These are phyloP conservation scores for Ennomos fuscantarius DNA, from an alignment of 2,888 invertebrate genomes.

Conservation along the genomic window DNA sequence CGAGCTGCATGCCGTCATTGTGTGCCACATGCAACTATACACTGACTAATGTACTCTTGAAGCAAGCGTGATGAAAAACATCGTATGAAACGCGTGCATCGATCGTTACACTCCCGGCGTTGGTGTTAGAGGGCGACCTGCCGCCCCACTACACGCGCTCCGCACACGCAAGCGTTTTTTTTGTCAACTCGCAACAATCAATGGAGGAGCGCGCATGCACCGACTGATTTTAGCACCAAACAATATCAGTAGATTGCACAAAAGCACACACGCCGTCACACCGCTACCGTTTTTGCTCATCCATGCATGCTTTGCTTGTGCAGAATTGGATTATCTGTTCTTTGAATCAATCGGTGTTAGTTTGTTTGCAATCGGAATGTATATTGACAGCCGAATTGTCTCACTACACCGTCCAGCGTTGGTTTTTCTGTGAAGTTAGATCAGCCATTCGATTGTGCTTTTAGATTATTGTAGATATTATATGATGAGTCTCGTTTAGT, in stretches of 20 bases:
- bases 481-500: too few relatives aligned
- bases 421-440: too few relatives aligned
- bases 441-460: too few relatives aligned
- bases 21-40: background rate
- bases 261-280: background rate
- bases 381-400: slow-evolving; percentile 1
- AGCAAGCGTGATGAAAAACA: too few relatives aligned
- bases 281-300: background rate
- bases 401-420: background rate
- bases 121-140: too few relatives aligned
- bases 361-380: slow-evolving; percentile 1
- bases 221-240: slow-evolving; percentile 4
- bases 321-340: slow-evolving; percentile 8
- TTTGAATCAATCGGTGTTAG: slow-evolving; percentile 1
- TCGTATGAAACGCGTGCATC: too few relatives aligned
- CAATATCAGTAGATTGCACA: slow-evolving; percentile 9
- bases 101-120: too few relatives aligned
- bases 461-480: too few relatives aligned
- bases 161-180: background rate
- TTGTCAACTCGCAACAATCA: background rate
- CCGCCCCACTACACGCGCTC: background rate
- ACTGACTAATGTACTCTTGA: too few relatives aligned
- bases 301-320: slow-evolving; percentile 5
- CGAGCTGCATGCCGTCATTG: background rate
- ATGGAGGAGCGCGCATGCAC: slow-evolving; percentile 1